Conservation (phyloP, 1,140 invertebrate genomes). For the Anoplophora glabripennis region DNA sequence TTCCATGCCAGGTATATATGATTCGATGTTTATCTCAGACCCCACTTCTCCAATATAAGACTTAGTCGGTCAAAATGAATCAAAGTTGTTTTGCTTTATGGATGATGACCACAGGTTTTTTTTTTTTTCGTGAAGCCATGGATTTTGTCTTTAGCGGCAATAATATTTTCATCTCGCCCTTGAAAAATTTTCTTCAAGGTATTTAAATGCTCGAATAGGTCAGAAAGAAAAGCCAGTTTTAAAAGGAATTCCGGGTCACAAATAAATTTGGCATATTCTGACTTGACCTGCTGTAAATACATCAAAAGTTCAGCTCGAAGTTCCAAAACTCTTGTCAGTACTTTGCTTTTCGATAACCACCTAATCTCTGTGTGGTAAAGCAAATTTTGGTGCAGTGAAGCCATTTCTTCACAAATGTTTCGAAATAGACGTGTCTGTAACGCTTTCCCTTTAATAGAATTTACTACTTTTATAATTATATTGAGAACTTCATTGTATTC, state of each 20-base stretch:
- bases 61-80: slow-evolving; percentile 1
- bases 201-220: slow-evolving; percentile 20
- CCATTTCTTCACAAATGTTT: slow-evolving; percentile 40
- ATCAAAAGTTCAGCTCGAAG: slow-evolving; percentile 42
- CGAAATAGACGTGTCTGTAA: slow-evolving; percentile 35
- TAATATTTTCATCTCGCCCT: slow-evolving; percentile 3
- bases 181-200: slow-evolving; percentile 21
- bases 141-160: slow-evolving; percentile 10
- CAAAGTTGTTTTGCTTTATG: slow-evolving; percentile 5
- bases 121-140: slow-evolving; percentile 17
- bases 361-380: slow-evolving; percentile 24
- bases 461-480: slow-evolving; percentile 24
- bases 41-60: slow-evolving; percentile 7
- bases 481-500: slow-evolving; percentile 16
- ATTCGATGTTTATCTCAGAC: slow-evolving; percentile 4
- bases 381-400: slow-evolving; percentile 15
- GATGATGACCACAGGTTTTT: slow-evolving; percentile 14
- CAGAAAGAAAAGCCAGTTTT: slow-evolving; percentile 12
- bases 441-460: slow-evolving; percentile 38
- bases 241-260: slow-evolving; percentile 9
- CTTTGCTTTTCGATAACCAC: slow-evolving; percentile 1
- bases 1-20: slow-evolving; percentile 8
- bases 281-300: no score
- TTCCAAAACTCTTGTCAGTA: slow-evolving; percentile 2
- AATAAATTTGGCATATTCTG: no score